Evolutionary conservation across 2,888 invertebrate species (phyloP).

Genomic region (Eupithecia centaureata): DNA sequence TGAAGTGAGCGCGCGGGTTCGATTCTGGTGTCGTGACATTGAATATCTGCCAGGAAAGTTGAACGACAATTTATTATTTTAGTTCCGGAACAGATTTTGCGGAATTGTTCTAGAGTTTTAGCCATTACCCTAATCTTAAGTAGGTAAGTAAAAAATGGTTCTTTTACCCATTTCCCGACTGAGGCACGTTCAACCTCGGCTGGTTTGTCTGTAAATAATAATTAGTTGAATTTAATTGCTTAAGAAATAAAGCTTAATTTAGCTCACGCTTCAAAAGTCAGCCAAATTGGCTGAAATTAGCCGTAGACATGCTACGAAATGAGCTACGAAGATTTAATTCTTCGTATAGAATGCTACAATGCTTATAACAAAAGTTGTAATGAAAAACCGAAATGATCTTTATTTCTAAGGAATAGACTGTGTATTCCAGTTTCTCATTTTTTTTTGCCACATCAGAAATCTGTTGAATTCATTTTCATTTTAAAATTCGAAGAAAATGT

Average conservation of each 20-base stretch:
- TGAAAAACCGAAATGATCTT: neutral
- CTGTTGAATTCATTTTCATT: neutral
- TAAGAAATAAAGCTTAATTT: neutral
- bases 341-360: neutral
- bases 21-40: neutral
- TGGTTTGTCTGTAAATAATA: neutral
- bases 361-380: neutral
- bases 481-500: neutral
- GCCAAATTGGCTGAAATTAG: neutral
- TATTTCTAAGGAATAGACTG: neutral
- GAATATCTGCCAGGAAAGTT: neutral
- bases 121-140: neutral
- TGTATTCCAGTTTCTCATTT: too few relatives aligned
- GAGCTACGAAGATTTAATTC: neutral
- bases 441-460: too few relatives aligned
- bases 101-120: neutral
- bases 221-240: neutral
- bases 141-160: neutral
- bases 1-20: neutral
- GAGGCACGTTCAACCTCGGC: slow-evolving; percentile 19
- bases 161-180: slow-evolving; percentile 26
- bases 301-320: neutral
- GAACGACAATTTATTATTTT: neutral
- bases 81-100: neutral
- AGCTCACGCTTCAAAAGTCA: neutral